Evolutionary conservation across 1,140 invertebrate genomes (phyloP), one percentile per base, ranked within the genome.

Genomic region (Drosophila pandora): DNA sequence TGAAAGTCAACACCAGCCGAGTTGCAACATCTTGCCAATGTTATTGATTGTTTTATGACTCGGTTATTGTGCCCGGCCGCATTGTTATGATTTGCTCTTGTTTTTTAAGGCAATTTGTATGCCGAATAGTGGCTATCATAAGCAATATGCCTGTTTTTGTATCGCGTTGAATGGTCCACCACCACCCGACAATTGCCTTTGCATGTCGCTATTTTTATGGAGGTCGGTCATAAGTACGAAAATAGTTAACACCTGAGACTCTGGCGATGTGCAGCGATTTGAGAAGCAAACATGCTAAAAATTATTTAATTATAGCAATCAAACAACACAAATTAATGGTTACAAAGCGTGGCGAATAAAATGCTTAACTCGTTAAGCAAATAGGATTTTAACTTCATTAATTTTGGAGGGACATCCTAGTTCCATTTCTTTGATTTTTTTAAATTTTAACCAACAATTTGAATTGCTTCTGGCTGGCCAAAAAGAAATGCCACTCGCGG

Each of bases 41-140:
- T 71, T 79, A 76, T 84, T 63, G 64, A 84, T 65, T 62, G 59
- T 57, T 64, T 68, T 82, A 75, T 67, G 54, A 41, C 61, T 68
- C 34, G 76, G 55, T 76, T 76, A 71, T 55, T 75, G 49, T 75
- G 22, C 17, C 37, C n/a, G 48, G 63, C 21, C 47, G 56, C 34
- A 68, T 69, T 70, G 64, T 69, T 68, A 45, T 55, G 64, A 69
- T 69, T 67, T 76, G 71, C 71, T 76, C 71, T 76, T 60, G 39
- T 28, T 48, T 64, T 60, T 75, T 43, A 43, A 23, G 61, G 62
- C 52, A 50, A 64, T 77, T 77, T 71, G 75, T 77, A 77, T 77
- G 58, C 73, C 30, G 23, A 39, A 28, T 43, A 62, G 43, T 25
- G 21, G 43, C 10, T 37, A 69, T 57, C 50, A 49, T 56, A 57